phyloP scores from a whole-genome alignment of 2,888 invertebrate genomes.

The Lysandra bellargus region DNA sequence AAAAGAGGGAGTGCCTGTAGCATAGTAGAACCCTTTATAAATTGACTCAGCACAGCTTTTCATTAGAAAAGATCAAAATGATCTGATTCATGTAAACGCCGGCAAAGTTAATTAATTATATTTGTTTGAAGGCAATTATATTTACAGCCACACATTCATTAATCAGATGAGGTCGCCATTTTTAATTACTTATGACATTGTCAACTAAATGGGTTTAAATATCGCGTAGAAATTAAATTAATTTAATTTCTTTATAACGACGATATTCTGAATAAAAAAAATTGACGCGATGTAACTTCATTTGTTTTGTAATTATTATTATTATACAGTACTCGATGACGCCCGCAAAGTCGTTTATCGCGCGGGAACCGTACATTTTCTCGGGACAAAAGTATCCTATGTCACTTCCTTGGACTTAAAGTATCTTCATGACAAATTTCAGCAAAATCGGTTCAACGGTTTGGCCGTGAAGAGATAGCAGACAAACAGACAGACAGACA shows the following conservation, averaged over 20 bases:
- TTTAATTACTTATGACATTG: slow-evolving; percentile 10
- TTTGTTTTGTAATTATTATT: background rate
- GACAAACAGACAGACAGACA: no score
- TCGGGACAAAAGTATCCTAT: no score
- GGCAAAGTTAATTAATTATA: background rate
- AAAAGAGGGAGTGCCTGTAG: no score
- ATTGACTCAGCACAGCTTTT: slow-evolving; percentile 7
- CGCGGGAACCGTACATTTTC: no score
- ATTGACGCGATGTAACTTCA: background rate
- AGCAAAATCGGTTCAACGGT: no score
- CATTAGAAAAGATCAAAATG: background rate
- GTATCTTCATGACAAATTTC: no score
- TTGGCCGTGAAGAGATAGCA: no score
- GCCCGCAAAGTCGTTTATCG: no score
- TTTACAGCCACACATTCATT: background rate
- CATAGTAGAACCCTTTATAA: background rate
- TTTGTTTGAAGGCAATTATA: slow-evolving; percentile 6
- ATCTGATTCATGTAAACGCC: background rate
- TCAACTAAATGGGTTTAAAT: background rate
- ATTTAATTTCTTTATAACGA: background rate
- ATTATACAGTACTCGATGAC: no score
- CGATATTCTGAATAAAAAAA: no score
- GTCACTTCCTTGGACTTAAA: no score
- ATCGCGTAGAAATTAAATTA: background rate
- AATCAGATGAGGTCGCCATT: slow-evolving; percentile 19